Percentiles rank a stretch among this genome's conserved stretches.
Evolutionary conservation across 1,140 invertebrate genomes (phyloP).

Genomic region (Brachionus angularis): DNA sequence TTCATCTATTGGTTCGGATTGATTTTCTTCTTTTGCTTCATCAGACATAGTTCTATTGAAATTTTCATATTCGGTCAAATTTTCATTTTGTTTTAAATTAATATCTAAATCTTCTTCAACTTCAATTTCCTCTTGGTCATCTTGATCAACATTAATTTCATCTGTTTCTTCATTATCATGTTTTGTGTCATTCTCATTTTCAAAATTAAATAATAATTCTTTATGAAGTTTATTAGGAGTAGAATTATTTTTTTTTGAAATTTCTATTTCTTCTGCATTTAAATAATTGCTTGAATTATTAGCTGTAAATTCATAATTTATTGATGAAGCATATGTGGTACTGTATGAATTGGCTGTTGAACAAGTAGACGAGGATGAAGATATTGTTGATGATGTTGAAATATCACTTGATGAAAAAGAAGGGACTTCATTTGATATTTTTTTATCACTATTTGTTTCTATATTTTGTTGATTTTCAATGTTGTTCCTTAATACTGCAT

Average conservation of each 20-base stretch:
- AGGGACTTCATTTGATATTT: not conserved
- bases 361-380: slow-evolving; percentile 20
- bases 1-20: not conserved
- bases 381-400: slow-evolving; percentile 18
- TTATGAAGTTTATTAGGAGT: not conserved
- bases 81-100: slow-evolving; percentile 9
- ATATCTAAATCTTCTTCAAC: not conserved
- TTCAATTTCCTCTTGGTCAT: not conserved
- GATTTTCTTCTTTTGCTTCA: not conserved
- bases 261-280: too few relatives aligned
- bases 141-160: not conserved
- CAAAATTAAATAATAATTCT: too few relatives aligned
- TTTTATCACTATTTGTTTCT: too few relatives aligned
- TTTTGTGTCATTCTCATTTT: not conserved
- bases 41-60: too few relatives aligned
- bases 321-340: too few relatives aligned
- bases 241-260: not conserved
- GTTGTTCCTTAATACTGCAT: not conserved
- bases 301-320: too few relatives aligned
- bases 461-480: not conserved
- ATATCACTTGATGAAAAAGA: slow-evolving; percentile 7
- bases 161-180: not conserved
- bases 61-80: not conserved
- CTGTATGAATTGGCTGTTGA: slow-evolving; percentile 7
- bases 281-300: too few relatives aligned